Base-by-base conservation (phyloP, 1,140 invertebrate genomes). In the roundworm (Caenorhabditis elegans) region DNA sequence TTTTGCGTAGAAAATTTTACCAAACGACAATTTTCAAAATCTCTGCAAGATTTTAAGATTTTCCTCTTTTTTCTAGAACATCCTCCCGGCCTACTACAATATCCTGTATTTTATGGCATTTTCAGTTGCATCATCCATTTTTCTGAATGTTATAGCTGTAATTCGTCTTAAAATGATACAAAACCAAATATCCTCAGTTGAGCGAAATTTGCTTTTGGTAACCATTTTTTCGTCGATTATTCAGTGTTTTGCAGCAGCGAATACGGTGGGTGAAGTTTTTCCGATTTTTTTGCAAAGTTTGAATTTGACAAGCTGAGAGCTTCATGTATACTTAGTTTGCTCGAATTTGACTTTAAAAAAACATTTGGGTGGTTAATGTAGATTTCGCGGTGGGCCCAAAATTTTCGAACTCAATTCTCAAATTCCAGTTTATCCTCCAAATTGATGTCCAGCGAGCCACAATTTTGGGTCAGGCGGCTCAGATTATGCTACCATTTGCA, bases 171-270 rank as follows among this genome's bases (percentile, higher is more conserved):
- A 60, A 60, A 60, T 17, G 0, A 60, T 60, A 15, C 53, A 60
- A 17, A 15, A 15, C 10, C 31, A 60, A 34, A 60, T 60, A 31
- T 60, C 53, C 3, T 6, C 53, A 31, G 53, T 60, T 17, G 53
- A 60, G 15, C 4, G 53, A 17, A 60, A 60, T 17, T 17, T 60
- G 2, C 28, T 60, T 17, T 60, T 60, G 53, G 53, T 60, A 26
- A 60, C 53, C 19, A 60, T 60, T 34, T 60, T 60, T 22, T 60
- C 53, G n/a, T 60, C 53, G 28, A 34, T 60, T 60, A 60, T 60
- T 31, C 53, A 60, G 19, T 60, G 53, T 34, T 60, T 60, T 60
- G 53, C 53, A 0, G 53, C 53, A 31, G 53, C 10, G 26, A 60
- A 60, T 60, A 60, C 53, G 15, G 53, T 60, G 34, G 19, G 26